Percentiles rank a stretch among this genome's conserved stretches.
phyloP scores from a whole-genome alignment of 2,888 invertebrate genomes.

The Ectemnius continuus region DNA sequence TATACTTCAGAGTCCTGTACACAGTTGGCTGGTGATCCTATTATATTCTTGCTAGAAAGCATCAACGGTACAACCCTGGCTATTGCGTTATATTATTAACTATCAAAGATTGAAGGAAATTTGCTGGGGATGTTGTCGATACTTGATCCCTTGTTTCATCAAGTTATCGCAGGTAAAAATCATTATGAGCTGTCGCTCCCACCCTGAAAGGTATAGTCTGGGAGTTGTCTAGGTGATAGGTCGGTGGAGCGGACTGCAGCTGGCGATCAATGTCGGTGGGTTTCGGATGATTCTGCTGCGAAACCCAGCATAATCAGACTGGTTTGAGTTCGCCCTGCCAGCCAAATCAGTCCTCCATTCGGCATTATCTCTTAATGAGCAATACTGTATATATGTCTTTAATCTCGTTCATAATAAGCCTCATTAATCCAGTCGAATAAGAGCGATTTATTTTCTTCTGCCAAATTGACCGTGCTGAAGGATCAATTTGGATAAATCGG shows the following conservation, averaged over 20 bases:
- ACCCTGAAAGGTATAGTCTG: background rate
- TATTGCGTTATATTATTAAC: background rate
- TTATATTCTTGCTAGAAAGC: background rate
- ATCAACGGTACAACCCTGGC: background rate
- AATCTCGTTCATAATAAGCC: no score
- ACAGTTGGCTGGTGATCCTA: background rate
- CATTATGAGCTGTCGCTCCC: background rate
- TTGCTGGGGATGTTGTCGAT: background rate
- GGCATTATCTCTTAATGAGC: no score
- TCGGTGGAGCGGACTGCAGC: slow-evolving; percentile 14
- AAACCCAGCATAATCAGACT: slow-evolving; percentile 38
- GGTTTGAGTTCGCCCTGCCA: slow-evolving; percentile 9
- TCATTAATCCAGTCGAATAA: no score
- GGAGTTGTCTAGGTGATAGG: background rate
- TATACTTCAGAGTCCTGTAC: background rate
- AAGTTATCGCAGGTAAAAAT: background rate
- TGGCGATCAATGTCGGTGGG: slow-evolving; percentile 36
- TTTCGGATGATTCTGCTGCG: slow-evolving; percentile 39
- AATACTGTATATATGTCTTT: no score
- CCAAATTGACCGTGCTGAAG: no score
- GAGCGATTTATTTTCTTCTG: no score
- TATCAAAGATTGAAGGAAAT: background rate
- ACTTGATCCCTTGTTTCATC: background rate
- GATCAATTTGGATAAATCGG: no score
- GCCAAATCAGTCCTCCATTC: no score